These are phyloP conservation scores for Tethya wilhelma DNA, from an alignment of 37 sponge, comb jelly and placozoan species.

Conservation along the genomic window DNA sequence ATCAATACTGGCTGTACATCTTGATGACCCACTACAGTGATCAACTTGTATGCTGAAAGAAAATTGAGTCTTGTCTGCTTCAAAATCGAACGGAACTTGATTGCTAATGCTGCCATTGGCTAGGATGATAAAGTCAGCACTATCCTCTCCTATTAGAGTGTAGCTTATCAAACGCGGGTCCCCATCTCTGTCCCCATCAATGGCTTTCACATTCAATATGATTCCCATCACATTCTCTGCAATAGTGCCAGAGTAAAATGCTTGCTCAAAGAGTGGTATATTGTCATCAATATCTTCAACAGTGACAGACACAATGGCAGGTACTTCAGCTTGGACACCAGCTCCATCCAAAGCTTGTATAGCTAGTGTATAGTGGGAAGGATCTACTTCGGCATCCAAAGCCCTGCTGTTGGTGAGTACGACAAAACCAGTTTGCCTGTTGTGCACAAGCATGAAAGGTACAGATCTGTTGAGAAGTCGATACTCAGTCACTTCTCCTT, in stretches of 20 bases:
- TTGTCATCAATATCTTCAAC: conserved; percentile 55
- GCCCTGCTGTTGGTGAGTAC: conserved; percentile 47
- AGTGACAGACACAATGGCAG: conserved; percentile 21
- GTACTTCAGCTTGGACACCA: conserved; percentile 8
- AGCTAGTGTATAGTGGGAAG: conserved; percentile 12
- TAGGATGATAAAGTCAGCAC: conserved; percentile 19
- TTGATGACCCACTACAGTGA: conserved; percentile 12
- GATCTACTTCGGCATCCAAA: conserved; percentile 65
- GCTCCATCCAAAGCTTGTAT: conserved; percentile 36
- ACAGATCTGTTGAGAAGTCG: conserved; percentile 27
- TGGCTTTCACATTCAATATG: conserved; percentile 10
- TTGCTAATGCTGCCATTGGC: conserved; percentile 40
- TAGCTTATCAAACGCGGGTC: conserved; percentile 9
- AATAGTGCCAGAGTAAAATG: conserved; percentile 1
- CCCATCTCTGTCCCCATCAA: conserved; percentile 46
- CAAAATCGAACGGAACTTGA: conserved; percentile 49
- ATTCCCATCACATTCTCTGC: conserved; percentile 45
- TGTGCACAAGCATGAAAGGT: conserved; percentile 42
- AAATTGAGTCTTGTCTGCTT: conserved; percentile 21
- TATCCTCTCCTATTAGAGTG: conserved; percentile 4
- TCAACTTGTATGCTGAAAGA: conserved; percentile 13
- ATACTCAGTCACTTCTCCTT: conserved; percentile 24
- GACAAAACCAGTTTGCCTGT: background rate
- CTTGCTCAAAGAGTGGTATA: conserved; percentile 6
- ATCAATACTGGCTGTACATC: conserved; percentile 29